These are phyloP conservation scores for Glandiceps talaboti DNA, from an alignment of 53 echinoderm and acorn worm genomes.

Conservation along the genomic window DNA sequence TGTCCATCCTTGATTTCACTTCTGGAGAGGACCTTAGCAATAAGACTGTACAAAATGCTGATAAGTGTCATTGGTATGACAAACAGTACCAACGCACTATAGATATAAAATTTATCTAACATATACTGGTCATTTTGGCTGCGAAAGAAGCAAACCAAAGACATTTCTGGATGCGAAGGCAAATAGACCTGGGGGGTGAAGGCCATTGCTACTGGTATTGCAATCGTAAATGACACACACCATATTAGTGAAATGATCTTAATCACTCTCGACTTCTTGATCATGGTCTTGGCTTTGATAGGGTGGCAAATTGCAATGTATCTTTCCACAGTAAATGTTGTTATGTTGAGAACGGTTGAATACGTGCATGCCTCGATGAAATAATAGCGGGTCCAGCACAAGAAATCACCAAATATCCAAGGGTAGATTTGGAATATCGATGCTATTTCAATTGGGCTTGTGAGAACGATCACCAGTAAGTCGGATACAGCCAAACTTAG, in stretches of 20 bases:
- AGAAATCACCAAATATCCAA: slow-evolving; percentile 66
- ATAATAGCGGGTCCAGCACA: slow-evolving; percentile 64
- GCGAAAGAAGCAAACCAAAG: slow-evolving; percentile 31
- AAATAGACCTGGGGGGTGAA: neutral
- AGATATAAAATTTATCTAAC: slow-evolving; percentile 34
- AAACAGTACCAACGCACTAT: slow-evolving; percentile 57
- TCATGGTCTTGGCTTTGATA: slow-evolving; percentile 45
- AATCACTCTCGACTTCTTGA: slow-evolving; percentile 44
- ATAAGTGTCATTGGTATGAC: slow-evolving; percentile 80
- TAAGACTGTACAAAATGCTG: slow-evolving; percentile 69
- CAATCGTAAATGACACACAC: slow-evolving; percentile 50
- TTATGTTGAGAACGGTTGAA: slow-evolving; percentile 64
- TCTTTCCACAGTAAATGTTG: slow-evolving; percentile 47
- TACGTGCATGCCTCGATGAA: slow-evolving; percentile 86
- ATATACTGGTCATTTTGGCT: slow-evolving; percentile 5
- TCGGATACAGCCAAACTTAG: slow-evolving; percentile 85
- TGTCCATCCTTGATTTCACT: slow-evolving; percentile 36
- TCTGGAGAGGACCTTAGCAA: slow-evolving; percentile 69
- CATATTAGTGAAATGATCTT: slow-evolving; percentile 79
- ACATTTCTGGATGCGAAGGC: neutral
- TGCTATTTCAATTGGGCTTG: slow-evolving; percentile 74
- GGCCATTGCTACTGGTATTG: slow-evolving; percentile 26
- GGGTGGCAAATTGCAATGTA: slow-evolving; percentile 64
- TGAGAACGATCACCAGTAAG: slow-evolving; percentile 59
- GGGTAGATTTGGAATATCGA: slow-evolving; percentile 65